Evolutionary conservation across 2,888 invertebrate genomes (phyloP).

Genomic region (Dasypogon diadema): DNA sequence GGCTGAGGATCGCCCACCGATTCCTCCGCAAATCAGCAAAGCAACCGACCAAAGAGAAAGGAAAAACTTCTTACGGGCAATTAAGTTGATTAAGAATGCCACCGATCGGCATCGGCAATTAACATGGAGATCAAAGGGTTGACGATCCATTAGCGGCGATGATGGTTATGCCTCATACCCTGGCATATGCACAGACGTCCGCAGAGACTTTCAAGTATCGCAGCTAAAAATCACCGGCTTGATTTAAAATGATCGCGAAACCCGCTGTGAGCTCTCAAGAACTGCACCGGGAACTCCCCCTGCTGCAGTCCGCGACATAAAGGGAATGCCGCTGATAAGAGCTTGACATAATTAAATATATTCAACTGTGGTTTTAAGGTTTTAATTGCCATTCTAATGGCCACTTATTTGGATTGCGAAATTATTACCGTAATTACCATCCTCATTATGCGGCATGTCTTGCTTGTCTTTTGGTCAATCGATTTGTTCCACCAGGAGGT

Average conservation of each 20-base stretch:
- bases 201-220: slow-evolving; percentile 17
- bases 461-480: not conserved
- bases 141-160: slow-evolving; percentile 43
- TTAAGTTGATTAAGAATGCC: slow-evolving; percentile 48
- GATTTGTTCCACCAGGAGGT: too few relatives aligned
- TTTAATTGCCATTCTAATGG: slow-evolving; percentile 40
- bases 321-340: slow-evolving; percentile 39
- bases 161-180: slow-evolving; percentile 30
- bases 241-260: slow-evolving; percentile 30
- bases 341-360: slow-evolving; percentile 39
- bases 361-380: slow-evolving; percentile 4
- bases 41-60: not conserved
- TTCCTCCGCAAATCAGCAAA: not conserved
- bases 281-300: not conserved
- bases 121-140: slow-evolving; percentile 46
- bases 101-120: slow-evolving; percentile 44
- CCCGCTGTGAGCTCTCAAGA: slow-evolving; percentile 26
- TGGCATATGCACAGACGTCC: not conserved
- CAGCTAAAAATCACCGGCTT: slow-evolving; percentile 24
- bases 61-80: slow-evolving; percentile 27
- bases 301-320: slow-evolving; percentile 7
- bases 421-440: not conserved
- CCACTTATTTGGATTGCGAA: not conserved
- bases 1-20: slow-evolving; percentile 29
- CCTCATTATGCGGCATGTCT: not conserved